phyloP scores from a whole-genome alignment of 1,140 invertebrate genomes.

The Cepaea nemoralis region DNA sequence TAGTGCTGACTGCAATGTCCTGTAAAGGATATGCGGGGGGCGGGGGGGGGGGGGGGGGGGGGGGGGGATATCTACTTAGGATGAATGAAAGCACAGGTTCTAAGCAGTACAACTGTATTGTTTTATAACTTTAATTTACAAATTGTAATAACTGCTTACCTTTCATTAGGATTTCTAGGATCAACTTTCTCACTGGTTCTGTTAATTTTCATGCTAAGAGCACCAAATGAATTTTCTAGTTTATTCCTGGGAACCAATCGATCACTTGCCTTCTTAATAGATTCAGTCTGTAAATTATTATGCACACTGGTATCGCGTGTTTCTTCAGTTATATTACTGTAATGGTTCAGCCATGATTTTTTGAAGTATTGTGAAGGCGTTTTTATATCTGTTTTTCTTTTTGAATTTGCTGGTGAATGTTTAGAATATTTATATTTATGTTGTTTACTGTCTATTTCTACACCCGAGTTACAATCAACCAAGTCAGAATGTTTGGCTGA shows the following conservation, averaged over 20 bases:
- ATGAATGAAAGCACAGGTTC: too few relatives aligned
- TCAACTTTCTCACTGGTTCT: not conserved
- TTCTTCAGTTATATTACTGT: not conserved
- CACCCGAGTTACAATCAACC: not conserved
- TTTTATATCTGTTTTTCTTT: not conserved
- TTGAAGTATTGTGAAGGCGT: not conserved
- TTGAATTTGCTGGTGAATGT: not conserved
- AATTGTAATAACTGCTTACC: too few relatives aligned
- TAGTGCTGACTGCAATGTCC: too few relatives aligned
- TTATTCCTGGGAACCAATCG: not conserved
- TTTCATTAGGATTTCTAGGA: constrained; percentile 6
- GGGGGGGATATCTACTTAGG: too few relatives aligned
- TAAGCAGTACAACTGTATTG: too few relatives aligned
- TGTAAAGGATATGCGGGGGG: too few relatives aligned
- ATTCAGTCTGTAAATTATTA: not conserved
- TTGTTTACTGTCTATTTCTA: not conserved
- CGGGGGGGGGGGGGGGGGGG: too few relatives aligned
- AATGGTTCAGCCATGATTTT: not conserved
- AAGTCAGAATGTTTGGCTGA: not conserved
- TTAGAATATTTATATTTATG: not conserved
- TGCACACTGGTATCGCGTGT: not conserved
- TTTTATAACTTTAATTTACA: too few relatives aligned
- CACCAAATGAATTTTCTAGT: not conserved
- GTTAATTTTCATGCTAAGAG: not conserved
- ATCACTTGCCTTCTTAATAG: not conserved